Percentiles rank a stretch among this genome's conserved stretches.
Evolutionary conservation across 2,888 invertebrate species (phyloP).

Genomic region (Eurois occulta): DNA sequence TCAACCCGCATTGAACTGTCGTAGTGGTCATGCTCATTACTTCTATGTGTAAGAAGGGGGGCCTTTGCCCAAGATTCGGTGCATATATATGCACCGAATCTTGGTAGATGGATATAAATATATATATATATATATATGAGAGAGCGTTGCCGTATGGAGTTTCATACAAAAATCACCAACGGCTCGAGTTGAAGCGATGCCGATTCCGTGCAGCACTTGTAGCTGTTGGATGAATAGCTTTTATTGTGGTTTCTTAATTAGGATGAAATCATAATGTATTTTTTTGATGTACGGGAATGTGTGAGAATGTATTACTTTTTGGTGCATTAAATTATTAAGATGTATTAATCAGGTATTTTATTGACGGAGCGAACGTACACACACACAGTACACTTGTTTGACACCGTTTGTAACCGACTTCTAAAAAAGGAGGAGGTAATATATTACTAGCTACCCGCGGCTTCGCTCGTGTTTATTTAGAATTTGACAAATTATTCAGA

Average conservation of each 20-base stretch:
- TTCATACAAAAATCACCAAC: background rate
- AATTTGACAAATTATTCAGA: too few species aligned
- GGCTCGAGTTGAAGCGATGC: background rate
- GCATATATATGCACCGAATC: too few species aligned
- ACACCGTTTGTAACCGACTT: background rate
- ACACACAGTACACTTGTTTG: too few species aligned
- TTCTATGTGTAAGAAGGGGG: background rate
- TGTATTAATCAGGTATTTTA: background rate
- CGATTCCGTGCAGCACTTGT: background rate
- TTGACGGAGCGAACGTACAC: background rate
- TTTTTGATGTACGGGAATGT: background rate
- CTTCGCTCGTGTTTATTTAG: too few species aligned
- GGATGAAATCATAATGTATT: background rate
- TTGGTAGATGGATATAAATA: too few species aligned
- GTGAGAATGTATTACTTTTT: background rate
- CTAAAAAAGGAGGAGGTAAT: background rate
- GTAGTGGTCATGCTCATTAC: background rate
- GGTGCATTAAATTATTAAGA: constrained; percentile 14
- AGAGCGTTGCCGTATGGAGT: background rate
- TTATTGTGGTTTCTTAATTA: background rate
- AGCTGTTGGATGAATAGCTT: background rate
- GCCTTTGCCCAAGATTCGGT: too few species aligned
- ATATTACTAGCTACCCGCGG: too few species aligned
- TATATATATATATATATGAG: too few species aligned
- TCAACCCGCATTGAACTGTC: background rate